Conservation (phyloP, 92 coral and sea anemone genomes). For the Porites divaricata region DNA sequence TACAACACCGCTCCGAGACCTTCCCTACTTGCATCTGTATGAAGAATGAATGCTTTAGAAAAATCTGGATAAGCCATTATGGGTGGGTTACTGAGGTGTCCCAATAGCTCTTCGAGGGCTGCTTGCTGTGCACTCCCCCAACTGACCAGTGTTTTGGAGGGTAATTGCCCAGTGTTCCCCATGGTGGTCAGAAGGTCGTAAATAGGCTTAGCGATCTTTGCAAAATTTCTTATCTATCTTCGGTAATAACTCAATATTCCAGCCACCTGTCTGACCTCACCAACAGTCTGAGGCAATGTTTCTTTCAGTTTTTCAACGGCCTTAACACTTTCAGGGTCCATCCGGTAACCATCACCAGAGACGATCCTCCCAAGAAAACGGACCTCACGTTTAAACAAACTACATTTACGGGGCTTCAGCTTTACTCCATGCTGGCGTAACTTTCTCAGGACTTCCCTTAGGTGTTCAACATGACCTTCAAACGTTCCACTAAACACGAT, state of each 20-base stretch:
- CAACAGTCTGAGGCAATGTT: slow-evolving; percentile 51
- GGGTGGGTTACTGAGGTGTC: too few species aligned
- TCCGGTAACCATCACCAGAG: too few species aligned
- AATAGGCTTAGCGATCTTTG: slow-evolving; percentile 56
- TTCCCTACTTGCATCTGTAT: too few species aligned
- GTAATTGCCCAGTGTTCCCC: slow-evolving; percentile 40
- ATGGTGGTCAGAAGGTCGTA: slow-evolving; percentile 54
- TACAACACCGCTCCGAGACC: too few species aligned
- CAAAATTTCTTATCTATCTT: slow-evolving; percentile 44
- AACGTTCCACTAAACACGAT: slow-evolving; percentile 19
- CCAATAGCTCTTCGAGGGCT: too few species aligned
- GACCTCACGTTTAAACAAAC: slow-evolving; percentile 34
- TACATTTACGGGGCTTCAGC: slow-evolving; percentile 41
- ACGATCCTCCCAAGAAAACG: too few species aligned
- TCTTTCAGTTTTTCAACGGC: slow-evolving; percentile 30
- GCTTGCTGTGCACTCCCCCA: slow-evolving; percentile 35
- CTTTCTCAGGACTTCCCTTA: slow-evolving; percentile 32
- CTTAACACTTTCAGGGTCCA: slow-evolving; percentile 28
- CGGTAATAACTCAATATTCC: slow-evolving; percentile 58
- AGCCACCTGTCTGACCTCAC: slow-evolving; percentile 58
- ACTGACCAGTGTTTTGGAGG: slow-evolving; percentile 49
- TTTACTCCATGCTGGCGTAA: slow-evolving; percentile 42
- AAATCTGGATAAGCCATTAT: too few species aligned
- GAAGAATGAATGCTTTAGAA: too few species aligned
- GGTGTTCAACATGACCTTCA: slow-evolving; percentile 32